Evolutionary conservation across 1,140 invertebrate species (phyloP), one percentile per base, ranked within the genome.

Genomic region (Diplogasteroides magnus): DNA sequence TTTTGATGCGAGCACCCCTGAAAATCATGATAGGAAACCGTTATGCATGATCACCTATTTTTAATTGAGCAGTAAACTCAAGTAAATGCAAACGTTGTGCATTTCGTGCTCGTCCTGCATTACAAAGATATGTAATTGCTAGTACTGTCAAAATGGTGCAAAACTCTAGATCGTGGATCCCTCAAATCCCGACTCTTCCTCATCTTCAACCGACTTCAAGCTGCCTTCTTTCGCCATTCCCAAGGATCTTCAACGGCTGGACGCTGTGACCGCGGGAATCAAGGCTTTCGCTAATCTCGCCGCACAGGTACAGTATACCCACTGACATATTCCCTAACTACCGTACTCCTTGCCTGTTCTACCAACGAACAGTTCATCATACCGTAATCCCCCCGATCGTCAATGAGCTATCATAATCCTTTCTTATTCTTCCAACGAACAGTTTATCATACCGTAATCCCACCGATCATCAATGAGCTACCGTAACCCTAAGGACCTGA

Each of bases 181-280:
- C 23, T 65, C 68, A 28, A 62, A 67, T 48, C 37, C 58, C 37
- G 26, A 31, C 31, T 67, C 65, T 64, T 69, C 64, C 29, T 48
- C 56, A 55, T 68, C 32, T 28, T 60, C 63, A 71, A 28, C 58
- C 67, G 29, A 37, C 68, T 32, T 73, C 57, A 55, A 23, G 31
- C 32, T 67, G 26, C 68, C 66, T 11, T 28, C 15, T 28, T 59
- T 64, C 2, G 2, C 31, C 14, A 2, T 65, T 65, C 32, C 37
- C 37, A 48, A 48, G 37, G 37, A 48, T 48, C 37, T 48, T 6
- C 64, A 55, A 56, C 64, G 55, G 15, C 31, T 55, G 25, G 31
- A 65, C n/a, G 31, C 56, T 29, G 31, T 65, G 32, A 32, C 64
- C 19, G 31, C 27, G 27, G 64, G 64, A 23, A 23, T 65, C 26